Percentiles rank a stretch among this genome's conserved stretches.
phyloP scores from a whole-genome alignment of 2,797 vertebrate genomes.

The Chiloscyllium punctatum region DNA sequence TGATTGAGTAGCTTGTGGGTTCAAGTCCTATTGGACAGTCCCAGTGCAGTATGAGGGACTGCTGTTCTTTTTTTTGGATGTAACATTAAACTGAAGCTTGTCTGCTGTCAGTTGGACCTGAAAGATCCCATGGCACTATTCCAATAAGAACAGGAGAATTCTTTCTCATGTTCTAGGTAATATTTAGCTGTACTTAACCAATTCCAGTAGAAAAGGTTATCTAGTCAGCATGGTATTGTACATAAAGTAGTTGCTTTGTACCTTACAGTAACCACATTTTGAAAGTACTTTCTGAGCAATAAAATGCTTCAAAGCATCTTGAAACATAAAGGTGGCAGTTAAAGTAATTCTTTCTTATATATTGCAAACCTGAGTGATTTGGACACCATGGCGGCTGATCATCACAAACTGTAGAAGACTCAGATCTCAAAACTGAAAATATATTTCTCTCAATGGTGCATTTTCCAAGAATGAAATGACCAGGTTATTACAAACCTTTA shows the following conservation, averaged over 20 bases:
- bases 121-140: not conserved
- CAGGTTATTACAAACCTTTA: not conserved
- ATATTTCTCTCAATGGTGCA: not conserved
- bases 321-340: not conserved
- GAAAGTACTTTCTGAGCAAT: not conserved
- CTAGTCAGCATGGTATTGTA: not conserved
- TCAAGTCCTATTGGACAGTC: not conserved
- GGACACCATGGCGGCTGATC: not conserved
- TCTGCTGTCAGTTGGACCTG: not conserved
- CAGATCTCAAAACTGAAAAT: not conserved
- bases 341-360: not conserved
- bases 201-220: not conserved
- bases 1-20: not conserved
- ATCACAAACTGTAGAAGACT: not conserved
- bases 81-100: not conserved
- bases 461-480: not conserved
- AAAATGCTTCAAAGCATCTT: not conserved
- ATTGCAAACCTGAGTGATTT: not conserved
- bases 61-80: not conserved
- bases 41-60: not conserved
- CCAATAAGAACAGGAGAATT: not conserved
- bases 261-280: not conserved
- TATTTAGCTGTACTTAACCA: not conserved
- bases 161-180: not conserved
- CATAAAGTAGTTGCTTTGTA: not conserved